These are phyloP conservation scores for Papilio machaon DNA, from an alignment of 1,140 invertebrate genomes.

Conservation along the genomic window DNA sequence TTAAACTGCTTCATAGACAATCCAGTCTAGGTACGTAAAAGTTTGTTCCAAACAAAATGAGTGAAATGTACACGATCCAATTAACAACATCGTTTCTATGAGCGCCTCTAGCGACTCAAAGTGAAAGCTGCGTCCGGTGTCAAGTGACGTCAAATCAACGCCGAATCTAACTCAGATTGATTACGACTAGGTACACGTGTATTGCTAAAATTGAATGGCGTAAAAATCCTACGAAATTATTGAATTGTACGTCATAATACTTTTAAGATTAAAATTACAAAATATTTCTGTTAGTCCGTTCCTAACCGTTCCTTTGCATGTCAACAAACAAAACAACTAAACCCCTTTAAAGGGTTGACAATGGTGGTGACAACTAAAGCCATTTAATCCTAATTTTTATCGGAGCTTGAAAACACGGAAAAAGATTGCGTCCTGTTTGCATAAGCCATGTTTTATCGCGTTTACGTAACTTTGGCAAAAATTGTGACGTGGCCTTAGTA, in stretches of 20 bases:
- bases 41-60: background rate
- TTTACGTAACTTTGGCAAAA: background rate
- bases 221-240: too few species aligned
- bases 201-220: too few species aligned
- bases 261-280: background rate
- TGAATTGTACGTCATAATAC: background rate
- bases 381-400: background rate
- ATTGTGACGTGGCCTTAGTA: background rate
- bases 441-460: background rate
- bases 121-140: background rate
- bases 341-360: background rate
- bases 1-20: background rate
- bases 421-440: background rate
- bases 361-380: background rate
- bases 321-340: background rate
- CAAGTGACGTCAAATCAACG: conserved; percentile 1
- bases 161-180: background rate
- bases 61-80: background rate
- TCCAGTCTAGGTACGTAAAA: background rate
- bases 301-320: background rate
- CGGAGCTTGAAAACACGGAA: background rate
- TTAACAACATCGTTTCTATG: background rate
- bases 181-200: background rate
- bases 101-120: conserved; percentile 2
- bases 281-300: background rate